Evolutionary conservation across 2,888 invertebrate species (phyloP).

Genomic region (Didymodactylos carnosus): DNA sequence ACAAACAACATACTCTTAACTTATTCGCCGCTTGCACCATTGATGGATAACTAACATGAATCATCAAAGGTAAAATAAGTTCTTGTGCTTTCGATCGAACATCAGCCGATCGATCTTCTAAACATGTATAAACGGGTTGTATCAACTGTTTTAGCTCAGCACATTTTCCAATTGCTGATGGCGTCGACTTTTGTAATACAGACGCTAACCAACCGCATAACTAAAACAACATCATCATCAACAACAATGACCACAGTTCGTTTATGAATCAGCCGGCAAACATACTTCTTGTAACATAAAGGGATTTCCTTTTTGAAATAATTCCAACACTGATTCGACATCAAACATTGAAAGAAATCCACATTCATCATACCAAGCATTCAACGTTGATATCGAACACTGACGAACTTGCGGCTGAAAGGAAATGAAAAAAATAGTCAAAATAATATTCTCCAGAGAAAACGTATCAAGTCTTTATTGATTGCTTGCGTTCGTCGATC

Average conservation of each 20-base stretch:
- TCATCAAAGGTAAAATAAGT: conserved; percentile 72
- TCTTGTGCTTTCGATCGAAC: conserved; percentile 74
- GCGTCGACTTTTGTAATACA: conserved; percentile 43
- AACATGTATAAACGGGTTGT: conserved; percentile 54
- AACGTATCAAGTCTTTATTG: no score
- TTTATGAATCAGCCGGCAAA: conserved; percentile 38
- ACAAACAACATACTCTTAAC: conserved; percentile 45
- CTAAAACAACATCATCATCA: conserved; percentile 21
- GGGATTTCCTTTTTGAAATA: conserved; percentile 35
- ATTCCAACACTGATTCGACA: conserved; percentile 52
- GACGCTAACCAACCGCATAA: conserved; percentile 66
- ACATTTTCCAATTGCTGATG: conserved; percentile 25
- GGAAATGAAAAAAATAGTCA: no score
- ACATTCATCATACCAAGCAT: conserved; percentile 49
- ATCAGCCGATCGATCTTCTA: conserved; percentile 74
- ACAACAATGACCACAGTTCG: no score
- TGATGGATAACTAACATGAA: conserved; percentile 62
- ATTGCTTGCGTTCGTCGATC: no score
- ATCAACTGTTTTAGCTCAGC: conserved; percentile 60
- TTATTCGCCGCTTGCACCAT: conserved; percentile 58
- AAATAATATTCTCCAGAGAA: no score
- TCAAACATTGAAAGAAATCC: conserved; percentile 57
- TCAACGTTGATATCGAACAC: neutral
- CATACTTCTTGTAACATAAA: conserved; percentile 57
- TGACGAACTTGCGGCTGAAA: no score